These are phyloP conservation scores for Characodon lateralis DNA, from an alignment of 2,797 vertebrate genomes.

Conservation along the genomic window DNA sequence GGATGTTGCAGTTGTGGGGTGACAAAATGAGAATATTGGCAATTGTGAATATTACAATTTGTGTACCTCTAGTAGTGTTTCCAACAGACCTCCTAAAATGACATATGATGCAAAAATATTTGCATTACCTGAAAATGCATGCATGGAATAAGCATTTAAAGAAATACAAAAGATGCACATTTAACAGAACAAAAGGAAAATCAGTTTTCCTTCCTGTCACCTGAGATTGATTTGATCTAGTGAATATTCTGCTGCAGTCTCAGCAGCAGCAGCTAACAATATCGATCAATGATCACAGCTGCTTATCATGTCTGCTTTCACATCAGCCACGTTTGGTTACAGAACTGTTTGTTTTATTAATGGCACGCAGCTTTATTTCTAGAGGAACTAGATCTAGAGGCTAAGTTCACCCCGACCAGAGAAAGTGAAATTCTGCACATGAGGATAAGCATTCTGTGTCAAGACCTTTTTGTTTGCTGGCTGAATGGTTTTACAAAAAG, in stretches of 20 bases:
- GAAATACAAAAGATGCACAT: conserved; percentile 14
- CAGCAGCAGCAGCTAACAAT: conserved; percentile 2
- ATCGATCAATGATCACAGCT: conserved; percentile 44
- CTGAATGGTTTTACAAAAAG: conserved; percentile 14
- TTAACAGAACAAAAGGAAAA: conserved; percentile 26
- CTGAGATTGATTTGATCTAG: conserved; percentile 37
- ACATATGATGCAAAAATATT: background rate
- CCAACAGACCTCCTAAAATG: conserved; percentile 4
- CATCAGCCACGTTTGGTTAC: conserved; percentile 10
- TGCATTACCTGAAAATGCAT: conserved; percentile 30
- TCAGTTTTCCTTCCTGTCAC: conserved; percentile 35
- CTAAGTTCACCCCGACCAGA: background rate
- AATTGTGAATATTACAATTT: background rate
- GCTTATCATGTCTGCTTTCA: conserved; percentile 40
- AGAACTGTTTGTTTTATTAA: conserved; percentile 37
- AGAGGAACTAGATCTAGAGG: conserved; percentile 15
- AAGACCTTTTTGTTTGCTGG: conserved; percentile 12
- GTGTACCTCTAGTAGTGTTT: background rate
- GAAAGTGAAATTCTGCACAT: conserved; percentile 20
- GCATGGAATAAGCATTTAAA: conserved; percentile 34
- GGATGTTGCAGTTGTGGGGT: background rate
- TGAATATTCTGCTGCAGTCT: conserved; percentile 54
- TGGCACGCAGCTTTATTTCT: conserved; percentile 10
- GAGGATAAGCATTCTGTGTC: conserved; percentile 21
- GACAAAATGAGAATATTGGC: background rate